Evolutionary conservation across 2,797 vertebrate species (phyloP), one percentile per base, ranked within the genome.

Genomic region (Rhinogobio ventralis): DNA sequence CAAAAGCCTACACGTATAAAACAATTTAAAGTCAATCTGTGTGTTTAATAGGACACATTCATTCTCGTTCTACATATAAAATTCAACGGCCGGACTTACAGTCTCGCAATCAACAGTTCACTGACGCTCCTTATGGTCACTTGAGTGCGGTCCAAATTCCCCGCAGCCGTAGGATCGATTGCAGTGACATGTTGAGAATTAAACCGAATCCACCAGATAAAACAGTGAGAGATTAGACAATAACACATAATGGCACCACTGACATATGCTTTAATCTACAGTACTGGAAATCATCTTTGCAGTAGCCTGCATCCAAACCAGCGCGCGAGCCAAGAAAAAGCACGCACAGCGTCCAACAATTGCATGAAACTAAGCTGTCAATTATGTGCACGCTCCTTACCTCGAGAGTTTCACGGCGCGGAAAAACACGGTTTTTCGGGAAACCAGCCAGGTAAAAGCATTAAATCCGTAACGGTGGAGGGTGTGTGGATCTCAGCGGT

Each of bases 71-170:
- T 17, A 33, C 15, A 9, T 84, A 20, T 10, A 25, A 36, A 23
- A 42, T 55, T n/a, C 10, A 78, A 20, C 66, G 28, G 13, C 1
- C 13, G 51, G 45, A 68, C 69, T 8, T 1, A 25, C 62, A 64
- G 60, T 30, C 28, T 81, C 49, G 30, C 62, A 60, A 71, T 79
- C 81, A 86, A 83, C 81, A 86, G 75, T 83, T 83, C 81, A 39
- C 73, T 83, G 73, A 55, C 46, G 81, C 46, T 69, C 75, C 85
- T 78, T 75, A 45, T 83, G 73, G 57, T 72, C 74, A 66, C 67
- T 78, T 71, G 66, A 82, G 64, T 19, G 68, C 11, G 55, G 53
- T 83, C 76, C 74, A 83, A 25, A 75, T 73, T 74, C 49, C 69
- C 67, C n/a, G 74, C 74, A 77, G 45, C 55, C 68, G 19, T 28